Base-by-base conservation (phyloP, 2,797 vertebrate species). In the Tragelaphus oryx region DNA sequence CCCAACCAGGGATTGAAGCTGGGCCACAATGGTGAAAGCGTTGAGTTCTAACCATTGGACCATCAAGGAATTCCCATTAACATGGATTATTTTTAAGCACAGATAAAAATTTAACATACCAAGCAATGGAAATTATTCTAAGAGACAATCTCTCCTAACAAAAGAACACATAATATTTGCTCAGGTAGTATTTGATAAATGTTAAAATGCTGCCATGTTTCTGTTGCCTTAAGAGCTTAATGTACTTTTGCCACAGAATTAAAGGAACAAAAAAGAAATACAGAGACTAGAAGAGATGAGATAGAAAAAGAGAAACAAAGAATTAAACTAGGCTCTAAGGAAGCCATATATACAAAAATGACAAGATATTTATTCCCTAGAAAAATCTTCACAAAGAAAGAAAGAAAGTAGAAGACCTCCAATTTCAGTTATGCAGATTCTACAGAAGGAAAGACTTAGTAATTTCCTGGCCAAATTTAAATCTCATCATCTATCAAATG, bases 261-360 rank as follows among this genome's bases (percentile, higher is more conserved):
- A 93, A 85, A 93, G 28, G 59, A 89, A 93, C 41, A 92, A n/a
- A 88, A 68, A 79, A 86, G n/a, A 95, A 89, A 83, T 2, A n/a
- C 30, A 65, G 26, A 55, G 50, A 68, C 37, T 82, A 44, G 44
- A 84, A 57, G 17, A 33, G n/a, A 52, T 65, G 33, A 83, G 11
- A 52, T 18, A 60, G 59, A 54, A n/a, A 76, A 8, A 89, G 76
- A 86, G 50, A 82, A 59, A 65, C 37, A 65, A 65, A 59, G 37
- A 55, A 81, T 68, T 87, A 74, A 81, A 82, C 55, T 54, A 46
- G 33, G 33, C 9, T 89, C 20, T 46, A 74, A 74, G 20, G 14
- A 71, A 74, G 37, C 12, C 37, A 62, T 89, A n/a, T 9, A 46
- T 30, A n/a, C 20, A 89, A 46, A 93, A 60, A 85, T 33, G 17